Evolutionary conservation across 2,888 invertebrate genomes (phyloP).

Genomic region (Drosophila ustulata): DNA sequence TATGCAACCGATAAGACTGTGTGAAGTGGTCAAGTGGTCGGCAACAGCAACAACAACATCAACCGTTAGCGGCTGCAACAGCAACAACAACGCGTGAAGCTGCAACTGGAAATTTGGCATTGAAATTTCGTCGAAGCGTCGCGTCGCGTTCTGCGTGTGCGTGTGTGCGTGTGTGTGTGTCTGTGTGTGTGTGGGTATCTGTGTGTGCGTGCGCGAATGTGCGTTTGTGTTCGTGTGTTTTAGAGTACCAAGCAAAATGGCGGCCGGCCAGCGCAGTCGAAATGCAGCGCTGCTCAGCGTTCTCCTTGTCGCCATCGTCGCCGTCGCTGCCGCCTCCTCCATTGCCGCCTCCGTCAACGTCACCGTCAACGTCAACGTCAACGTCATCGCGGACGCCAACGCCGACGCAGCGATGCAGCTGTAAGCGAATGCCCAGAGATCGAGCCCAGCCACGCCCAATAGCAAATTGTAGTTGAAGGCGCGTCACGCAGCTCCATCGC

Average conservation of each 20-base stretch:
- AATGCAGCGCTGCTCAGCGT: conserved; percentile 52
- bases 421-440: conserved; percentile 44
- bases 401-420: conserved; percentile 22
- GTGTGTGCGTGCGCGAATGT: conserved; percentile 16
- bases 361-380: conserved; percentile 3
- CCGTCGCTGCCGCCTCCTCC: conserved; percentile 11
- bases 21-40: conserved; percentile 65
- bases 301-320: conserved; percentile 18
- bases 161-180: conserved; percentile 7
- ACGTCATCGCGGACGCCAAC: background rate
- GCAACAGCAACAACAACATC: conserved; percentile 29
- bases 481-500: background rate
- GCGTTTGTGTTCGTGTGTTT: conserved; percentile 14
- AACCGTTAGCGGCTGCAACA: conserved; percentile 7
- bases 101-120: background rate
- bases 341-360: no score
- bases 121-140: conserved; percentile 4
- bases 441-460: conserved; percentile 22
- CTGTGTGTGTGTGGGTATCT: conserved; percentile 7
- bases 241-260: conserved; percentile 53
- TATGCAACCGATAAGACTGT: conserved; percentile 77
- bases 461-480: conserved; percentile 18
- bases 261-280: conserved; percentile 49
- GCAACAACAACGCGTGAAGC: background rate
- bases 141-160: conserved; percentile 20